A percentile compares a stretch with the other conserved stretches of the same genome.
These are phyloP conservation scores for Eulacestoma nigropectus DNA, from an alignment of 2,113 vertebrate genomes.

Conservation along the genomic window DNA sequence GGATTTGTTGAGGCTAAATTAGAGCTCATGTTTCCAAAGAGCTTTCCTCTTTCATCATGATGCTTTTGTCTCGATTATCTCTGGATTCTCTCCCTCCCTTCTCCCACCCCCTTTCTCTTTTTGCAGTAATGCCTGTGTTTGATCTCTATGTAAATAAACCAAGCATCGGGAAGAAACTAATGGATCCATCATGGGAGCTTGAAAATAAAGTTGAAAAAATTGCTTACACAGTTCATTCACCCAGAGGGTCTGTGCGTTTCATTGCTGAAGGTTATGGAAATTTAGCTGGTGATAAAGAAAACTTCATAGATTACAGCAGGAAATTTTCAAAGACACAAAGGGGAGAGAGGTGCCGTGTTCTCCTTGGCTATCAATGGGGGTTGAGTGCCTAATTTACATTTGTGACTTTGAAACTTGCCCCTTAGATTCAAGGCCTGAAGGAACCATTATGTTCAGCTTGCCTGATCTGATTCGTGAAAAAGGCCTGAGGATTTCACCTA, in stretches of 20 bases:
- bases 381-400: background rate
- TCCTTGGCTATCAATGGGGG: background rate
- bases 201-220: slow-evolving; percentile 36
- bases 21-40: background rate
- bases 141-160: slow-evolving; percentile 35
- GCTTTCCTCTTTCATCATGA: slow-evolving; percentile 12
- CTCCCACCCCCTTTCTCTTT: background rate
- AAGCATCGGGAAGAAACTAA: slow-evolving; percentile 47
- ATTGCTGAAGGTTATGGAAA: slow-evolving; percentile 35
- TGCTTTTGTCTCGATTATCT: slow-evolving; percentile 11
- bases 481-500: background rate
- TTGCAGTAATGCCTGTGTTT: background rate
- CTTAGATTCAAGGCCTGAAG: background rate
- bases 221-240: slow-evolving; percentile 23
- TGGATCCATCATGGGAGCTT: slow-evolving; percentile 1
- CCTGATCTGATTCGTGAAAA: background rate
- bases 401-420: background rate
- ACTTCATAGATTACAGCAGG: background rate
- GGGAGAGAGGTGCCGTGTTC: background rate
- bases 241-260: background rate
- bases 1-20: background rate
- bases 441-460: background rate
- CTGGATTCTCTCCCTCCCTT: background rate
- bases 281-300: background rate
- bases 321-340: slow-evolving; percentile 17